A percentile compares a stretch with the other conserved stretches of the same genome.
These are phyloP conservation scores for Lonchura striata DNA, from an alignment of 2,113 vertebrate genomes.

Conservation along the genomic window DNA sequence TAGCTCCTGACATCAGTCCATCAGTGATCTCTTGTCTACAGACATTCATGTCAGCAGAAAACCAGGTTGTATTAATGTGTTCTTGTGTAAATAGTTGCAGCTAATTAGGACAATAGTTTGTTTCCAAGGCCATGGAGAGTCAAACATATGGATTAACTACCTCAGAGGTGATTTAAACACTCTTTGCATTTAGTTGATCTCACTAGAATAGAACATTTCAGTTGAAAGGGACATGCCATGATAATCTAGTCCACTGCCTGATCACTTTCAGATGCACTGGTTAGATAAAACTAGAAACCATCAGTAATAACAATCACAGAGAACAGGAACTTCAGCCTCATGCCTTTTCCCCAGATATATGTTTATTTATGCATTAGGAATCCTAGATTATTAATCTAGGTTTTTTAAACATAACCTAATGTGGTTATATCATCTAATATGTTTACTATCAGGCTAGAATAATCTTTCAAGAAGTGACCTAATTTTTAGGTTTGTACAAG, in stretches of 20 bases:
- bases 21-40: neutral
- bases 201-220: neutral
- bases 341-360: neutral
- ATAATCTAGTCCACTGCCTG: neutral
- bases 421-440: neutral
- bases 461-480: neutral
- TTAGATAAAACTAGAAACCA: neutral
- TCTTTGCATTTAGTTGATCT: neutral
- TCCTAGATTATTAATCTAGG: neutral
- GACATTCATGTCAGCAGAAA: neutral
- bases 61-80: neutral
- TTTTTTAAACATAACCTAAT: neutral
- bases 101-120: neutral
- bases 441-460: neutral
- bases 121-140: neutral
- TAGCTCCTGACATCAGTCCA: neutral
- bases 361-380: neutral
- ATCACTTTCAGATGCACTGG: neutral
- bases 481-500: neutral
- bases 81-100: neutral
- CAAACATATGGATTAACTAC: neutral
- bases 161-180: neutral
- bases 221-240: neutral
- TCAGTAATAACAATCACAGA: rapidly evolving
- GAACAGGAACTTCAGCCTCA: neutral